These are phyloP conservation scores for Paramormyrops kingsleyae DNA, from an alignment of 2,113 vertebrate species.

Conservation along the genomic window DNA sequence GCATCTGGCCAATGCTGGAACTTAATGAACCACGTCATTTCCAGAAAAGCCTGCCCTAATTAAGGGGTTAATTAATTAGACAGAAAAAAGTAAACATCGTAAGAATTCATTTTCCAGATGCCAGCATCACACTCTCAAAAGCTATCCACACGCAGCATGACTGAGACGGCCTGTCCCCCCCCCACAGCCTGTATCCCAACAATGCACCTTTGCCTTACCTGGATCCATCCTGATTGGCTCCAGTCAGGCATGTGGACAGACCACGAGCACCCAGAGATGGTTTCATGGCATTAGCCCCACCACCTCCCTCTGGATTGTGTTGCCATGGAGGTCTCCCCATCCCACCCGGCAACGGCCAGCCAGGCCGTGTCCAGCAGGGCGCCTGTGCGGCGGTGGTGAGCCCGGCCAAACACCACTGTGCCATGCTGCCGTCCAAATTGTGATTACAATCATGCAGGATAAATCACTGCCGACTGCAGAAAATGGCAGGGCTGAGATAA, in stretches of 20 bases:
- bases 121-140: neutral
- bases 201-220: neutral
- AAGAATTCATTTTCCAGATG: conserved; percentile 53
- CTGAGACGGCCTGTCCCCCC: neutral
- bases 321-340: neutral
- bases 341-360: neutral
- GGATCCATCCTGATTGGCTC: neutral
- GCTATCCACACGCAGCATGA: neutral
- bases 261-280: neutral
- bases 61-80: conserved; percentile 68
- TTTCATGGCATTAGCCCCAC: neutral
- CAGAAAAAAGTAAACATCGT: conserved; percentile 59
- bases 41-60: conserved; percentile 56
- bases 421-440: conserved; percentile 28
- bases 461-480: conserved; percentile 42
- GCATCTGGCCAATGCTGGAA: conserved; percentile 63
- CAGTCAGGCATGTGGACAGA: neutral
- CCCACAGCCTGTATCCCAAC: neutral
- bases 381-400: neutral
- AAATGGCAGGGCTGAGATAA: conserved; percentile 57
- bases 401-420: neutral
- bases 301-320: neutral
- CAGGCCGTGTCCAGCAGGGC: neutral
- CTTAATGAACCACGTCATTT: conserved; percentile 72
- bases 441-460: conserved; percentile 46